These are phyloP conservation scores for Teleopsis dalmanni DNA, from an alignment of 1,140 invertebrate genomes.

Conservation along the genomic window DNA sequence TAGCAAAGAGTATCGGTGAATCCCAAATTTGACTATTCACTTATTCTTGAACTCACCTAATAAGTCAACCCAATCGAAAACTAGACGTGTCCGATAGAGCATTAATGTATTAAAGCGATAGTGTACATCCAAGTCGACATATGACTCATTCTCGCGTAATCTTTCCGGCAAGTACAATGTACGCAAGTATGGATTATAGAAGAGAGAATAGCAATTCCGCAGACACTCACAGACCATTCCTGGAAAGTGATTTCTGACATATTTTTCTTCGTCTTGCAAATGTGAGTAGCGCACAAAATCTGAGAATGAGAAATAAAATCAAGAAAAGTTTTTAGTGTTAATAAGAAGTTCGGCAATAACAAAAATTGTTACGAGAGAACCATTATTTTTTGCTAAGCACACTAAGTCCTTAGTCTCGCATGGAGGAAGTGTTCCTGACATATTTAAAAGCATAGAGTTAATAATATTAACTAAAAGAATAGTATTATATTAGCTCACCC, in stretches of 20 bases:
- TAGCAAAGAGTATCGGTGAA: too few relatives aligned
- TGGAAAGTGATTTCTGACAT: constrained; percentile 23
- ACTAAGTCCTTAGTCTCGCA: too few relatives aligned
- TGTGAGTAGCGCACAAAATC: constrained; percentile 25
- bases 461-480: too few relatives aligned
- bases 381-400: too few relatives aligned
- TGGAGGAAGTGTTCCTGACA: too few relatives aligned
- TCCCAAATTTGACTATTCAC: too few relatives aligned
- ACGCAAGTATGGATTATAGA: constrained; percentile 34
- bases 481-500: too few relatives aligned
- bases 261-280: constrained; percentile 26
- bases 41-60: constrained; percentile 37
- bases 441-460: too few relatives aligned
- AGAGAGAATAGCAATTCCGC: constrained; percentile 37
- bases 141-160: constrained; percentile 25
- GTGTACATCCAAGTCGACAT: constrained; percentile 36
- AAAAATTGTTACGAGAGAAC: too few relatives aligned
- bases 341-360: too few relatives aligned
- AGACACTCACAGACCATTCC: constrained; percentile 40
- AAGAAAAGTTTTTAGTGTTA: too few relatives aligned
- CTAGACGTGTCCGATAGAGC: constrained; percentile 36
- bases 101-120: constrained; percentile 37
- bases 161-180: constrained; percentile 31
- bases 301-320: constrained; percentile 4
- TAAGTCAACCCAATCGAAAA: constrained; percentile 40